These are phyloP conservation scores for Drosophila rellima DNA, from an alignment of 2,888 invertebrate genomes.

Conservation along the genomic window DNA sequence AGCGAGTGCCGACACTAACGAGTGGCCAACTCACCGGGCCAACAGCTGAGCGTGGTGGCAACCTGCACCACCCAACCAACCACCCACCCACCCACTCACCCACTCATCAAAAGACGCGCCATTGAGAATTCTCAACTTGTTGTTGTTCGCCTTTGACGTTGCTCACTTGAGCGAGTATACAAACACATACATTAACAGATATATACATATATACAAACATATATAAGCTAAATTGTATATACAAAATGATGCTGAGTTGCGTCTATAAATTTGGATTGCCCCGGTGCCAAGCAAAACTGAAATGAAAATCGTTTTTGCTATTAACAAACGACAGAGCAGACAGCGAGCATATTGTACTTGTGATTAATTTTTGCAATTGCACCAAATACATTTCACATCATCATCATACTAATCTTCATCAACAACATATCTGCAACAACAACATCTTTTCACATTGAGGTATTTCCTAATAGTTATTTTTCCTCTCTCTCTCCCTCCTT, in stretches of 20 bases:
- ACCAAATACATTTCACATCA: slow-evolving; percentile 38
- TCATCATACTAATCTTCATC: slow-evolving; percentile 17
- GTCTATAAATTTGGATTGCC: slow-evolving; percentile 62
- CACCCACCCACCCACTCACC: slow-evolving; percentile 43
- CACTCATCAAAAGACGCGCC: slow-evolving; percentile 62
- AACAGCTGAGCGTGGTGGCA: slow-evolving; percentile 69
- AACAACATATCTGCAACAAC: slow-evolving; percentile 8
- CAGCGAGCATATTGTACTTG: slow-evolving; percentile 23
- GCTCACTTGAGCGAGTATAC: slow-evolving; percentile 25
- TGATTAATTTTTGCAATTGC: slow-evolving; percentile 57
- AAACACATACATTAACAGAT: slow-evolving; percentile 18
- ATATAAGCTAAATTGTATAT: slow-evolving; percentile 30
- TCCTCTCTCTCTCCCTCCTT: not conserved
- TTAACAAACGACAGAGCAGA: slow-evolving; percentile 54
- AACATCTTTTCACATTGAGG: slow-evolving; percentile 30
- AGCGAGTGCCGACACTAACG: slow-evolving; percentile 5
- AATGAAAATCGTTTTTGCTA: slow-evolving; percentile 59
- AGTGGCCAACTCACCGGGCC: slow-evolving; percentile 15
- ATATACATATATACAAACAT: not conserved
- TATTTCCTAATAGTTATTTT: slow-evolving; percentile 18
- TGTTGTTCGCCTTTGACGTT: slow-evolving; percentile 63
- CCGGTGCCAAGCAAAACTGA: slow-evolving; percentile 56
- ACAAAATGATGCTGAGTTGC: slow-evolving; percentile 47
- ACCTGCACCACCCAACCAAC: slow-evolving; percentile 58
- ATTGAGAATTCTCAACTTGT: slow-evolving; percentile 66